A percentile compares a stretch with the other conserved stretches of the same genome.
Conservation (phyloP, 1,140 invertebrate genomes). For the Anagrus nilaparvatae region DNA sequence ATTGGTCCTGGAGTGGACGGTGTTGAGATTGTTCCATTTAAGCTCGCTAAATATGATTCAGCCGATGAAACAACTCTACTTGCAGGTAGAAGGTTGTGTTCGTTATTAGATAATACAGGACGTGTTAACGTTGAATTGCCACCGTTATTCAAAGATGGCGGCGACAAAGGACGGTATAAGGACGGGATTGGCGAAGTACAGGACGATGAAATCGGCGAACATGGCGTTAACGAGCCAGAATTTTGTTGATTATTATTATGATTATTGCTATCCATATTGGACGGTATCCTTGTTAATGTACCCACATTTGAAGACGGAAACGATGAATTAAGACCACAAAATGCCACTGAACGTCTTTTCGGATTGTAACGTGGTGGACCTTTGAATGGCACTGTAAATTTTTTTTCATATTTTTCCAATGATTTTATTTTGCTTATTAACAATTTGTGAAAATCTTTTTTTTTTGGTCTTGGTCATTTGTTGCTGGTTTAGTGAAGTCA, state of each 20-base stretch:
- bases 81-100: slow-evolving; percentile 18
- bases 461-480: neutral
- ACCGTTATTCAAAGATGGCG: too few species aligned
- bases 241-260: neutral
- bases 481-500: too few species aligned
- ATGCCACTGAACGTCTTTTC: slow-evolving; percentile 59
- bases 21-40: slow-evolving; percentile 25
- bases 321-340: slow-evolving; percentile 45
- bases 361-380: slow-evolving; percentile 92
- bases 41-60: slow-evolving; percentile 24
- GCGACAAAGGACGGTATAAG: slow-evolving; percentile 15
- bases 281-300: slow-evolving; percentile 59
- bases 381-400: slow-evolving; percentile 85
- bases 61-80: slow-evolving; percentile 26
- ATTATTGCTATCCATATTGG: slow-evolving; percentile 6
- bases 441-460: too few species aligned
- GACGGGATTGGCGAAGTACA: slow-evolving; percentile 1
- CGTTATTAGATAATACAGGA: slow-evolving; percentile 3
- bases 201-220: slow-evolving; percentile 4
- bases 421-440: too few species aligned
- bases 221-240: slow-evolving; percentile 15
- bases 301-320: slow-evolving; percentile 40
- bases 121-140: too few species aligned
- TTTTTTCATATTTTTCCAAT: too few species aligned
- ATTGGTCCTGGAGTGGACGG: slow-evolving; percentile 12